Percentiles rank a stretch among this genome's conserved stretches.
These are phyloP conservation scores for Aphis gossypii DNA, from an alignment of 1,140 invertebrate species.

Conservation along the genomic window DNA sequence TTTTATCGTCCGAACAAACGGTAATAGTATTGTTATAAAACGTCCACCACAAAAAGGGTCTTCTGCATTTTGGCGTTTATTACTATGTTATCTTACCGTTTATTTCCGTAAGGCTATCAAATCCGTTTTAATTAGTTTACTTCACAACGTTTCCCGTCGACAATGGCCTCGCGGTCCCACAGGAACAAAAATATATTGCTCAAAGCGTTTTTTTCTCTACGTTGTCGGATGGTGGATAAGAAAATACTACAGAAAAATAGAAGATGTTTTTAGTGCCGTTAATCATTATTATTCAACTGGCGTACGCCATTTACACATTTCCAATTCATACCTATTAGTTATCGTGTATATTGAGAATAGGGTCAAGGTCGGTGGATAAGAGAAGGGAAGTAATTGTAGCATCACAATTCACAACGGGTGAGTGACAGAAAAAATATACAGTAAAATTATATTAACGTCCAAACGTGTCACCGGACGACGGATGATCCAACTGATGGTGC, in stretches of 20 bases:
- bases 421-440: too few species aligned
- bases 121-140: conserved; percentile 9
- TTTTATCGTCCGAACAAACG: not conserved
- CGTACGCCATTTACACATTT: not conserved
- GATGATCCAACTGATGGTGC: not conserved
- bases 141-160: not conserved
- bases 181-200: not conserved
- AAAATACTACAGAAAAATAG: not conserved
- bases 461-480: not conserved
- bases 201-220: not conserved
- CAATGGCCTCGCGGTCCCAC: not conserved
- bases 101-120: not conserved
- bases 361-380: not conserved
- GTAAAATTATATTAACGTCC: not conserved
- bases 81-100: conserved; percentile 13
- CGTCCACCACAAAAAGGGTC: not conserved
- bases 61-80: not conserved
- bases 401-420: not conserved
- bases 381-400: not conserved
- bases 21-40: conserved; percentile 3
- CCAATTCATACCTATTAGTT: not conserved
- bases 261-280: not conserved
- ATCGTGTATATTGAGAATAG: not conserved
- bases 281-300: not conserved
- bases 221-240: not conserved